Base-by-base conservation (phyloP, 1,140 invertebrate genomes). In the Cheumatopsyche charites region DNA sequence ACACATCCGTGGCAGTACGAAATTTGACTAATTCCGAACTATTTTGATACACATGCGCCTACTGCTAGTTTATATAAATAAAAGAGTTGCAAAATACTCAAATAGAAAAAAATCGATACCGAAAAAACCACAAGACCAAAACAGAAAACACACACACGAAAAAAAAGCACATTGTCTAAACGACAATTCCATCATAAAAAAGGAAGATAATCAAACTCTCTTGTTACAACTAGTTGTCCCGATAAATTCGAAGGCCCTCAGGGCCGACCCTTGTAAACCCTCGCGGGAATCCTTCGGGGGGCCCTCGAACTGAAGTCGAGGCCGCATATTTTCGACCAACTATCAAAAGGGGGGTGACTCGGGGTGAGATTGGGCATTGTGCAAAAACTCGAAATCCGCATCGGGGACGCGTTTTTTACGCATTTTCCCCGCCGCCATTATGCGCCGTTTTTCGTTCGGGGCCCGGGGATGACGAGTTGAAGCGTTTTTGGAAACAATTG, bases 171-270 rank as follows among this genome's bases (percentile, higher is more conserved):
- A 21, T 58, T 58, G 23, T 58, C 55, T 58, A 58, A 58, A 58
- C 11, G 23, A 23, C 11, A 23, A 58, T 17, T 58, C 21, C n/a
- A 19, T 19, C 21, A 58, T 58, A 58, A 58, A 58, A 65, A 65
- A 66, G 3, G 29, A 65, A 66, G 41, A 66, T 66, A 66, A 66
- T 66, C 63, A 42, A 66, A 66, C 43, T 26, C 63, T 15, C 63
- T 47, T 42, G 63, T 66, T 66, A 66, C 63, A 66, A 66, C 63
- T 66, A 66, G 63, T 66, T 66, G 43, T 66, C 42, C 63, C 41
- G 63, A 66, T 66, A 66, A 66, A 66, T 66, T 66, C 19, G 21
- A 23, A 7, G n/a, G 41, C n/a, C 41, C 12, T 23, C 63, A 19
- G 41, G 11, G 29, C 7, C 23, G 43, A 66, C 63, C 63, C 63